A percentile compares a stretch with the other conserved stretches of the same genome.
phyloP scores from a whole-genome alignment of 2,888 invertebrate species.

The Caenorhabditis sp. region DNA sequence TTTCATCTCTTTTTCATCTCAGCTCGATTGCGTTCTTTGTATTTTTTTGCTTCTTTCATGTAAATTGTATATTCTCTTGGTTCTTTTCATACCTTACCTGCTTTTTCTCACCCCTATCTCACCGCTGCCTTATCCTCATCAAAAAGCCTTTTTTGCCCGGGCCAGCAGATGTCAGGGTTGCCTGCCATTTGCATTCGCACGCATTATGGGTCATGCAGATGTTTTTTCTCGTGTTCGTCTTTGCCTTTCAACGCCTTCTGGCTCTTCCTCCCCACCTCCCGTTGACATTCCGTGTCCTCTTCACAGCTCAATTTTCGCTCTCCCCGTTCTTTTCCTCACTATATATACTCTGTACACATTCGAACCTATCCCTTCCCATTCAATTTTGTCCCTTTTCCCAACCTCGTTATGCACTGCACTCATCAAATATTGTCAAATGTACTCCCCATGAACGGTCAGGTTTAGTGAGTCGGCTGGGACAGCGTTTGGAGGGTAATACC shows the following conservation, averaged over 20 bases:
- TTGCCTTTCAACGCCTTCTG: slow-evolving; percentile 45
- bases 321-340: neutral
- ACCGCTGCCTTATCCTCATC: neutral
- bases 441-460: slow-evolving; percentile 3
- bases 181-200: slow-evolving; percentile 36
- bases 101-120: slow-evolving; percentile 3
- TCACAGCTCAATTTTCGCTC: slow-evolving; percentile 19
- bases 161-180: slow-evolving; percentile 29
- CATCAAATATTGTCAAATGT: slow-evolving; percentile 12
- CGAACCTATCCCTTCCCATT: neutral
- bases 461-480: neutral
- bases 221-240: slow-evolving; percentile 49
- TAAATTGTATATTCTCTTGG: too few relatives aligned
- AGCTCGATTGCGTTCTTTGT: slow-evolving; percentile 22
- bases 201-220: slow-evolving; percentile 55
- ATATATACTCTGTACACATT: neutral
- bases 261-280: slow-evolving; percentile 7
- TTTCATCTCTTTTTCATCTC: neutral
- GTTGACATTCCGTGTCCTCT: neutral
- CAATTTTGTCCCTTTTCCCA: neutral
- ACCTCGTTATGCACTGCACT: neutral
- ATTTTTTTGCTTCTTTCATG: neutral
- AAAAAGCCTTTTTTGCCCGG: slow-evolving; percentile 15
- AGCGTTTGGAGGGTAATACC: neutral
- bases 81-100: neutral